Conservation (phyloP, 2,888 invertebrate species). For the Hyposoter didymator region DNA sequence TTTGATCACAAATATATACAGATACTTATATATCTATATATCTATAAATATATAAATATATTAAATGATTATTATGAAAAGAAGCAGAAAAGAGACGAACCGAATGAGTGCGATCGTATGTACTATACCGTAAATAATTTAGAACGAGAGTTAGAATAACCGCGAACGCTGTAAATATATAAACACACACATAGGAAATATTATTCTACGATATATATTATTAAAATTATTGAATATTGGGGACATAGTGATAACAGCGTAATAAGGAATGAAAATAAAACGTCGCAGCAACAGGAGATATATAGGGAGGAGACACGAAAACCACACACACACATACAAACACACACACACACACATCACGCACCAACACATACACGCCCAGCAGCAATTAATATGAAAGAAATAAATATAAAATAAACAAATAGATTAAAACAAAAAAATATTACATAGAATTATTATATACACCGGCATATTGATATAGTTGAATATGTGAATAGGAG, state of each 20-base stretch:
- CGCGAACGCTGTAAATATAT: slow-evolving; percentile 81
- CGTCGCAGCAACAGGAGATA: not conserved
- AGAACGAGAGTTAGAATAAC: slow-evolving; percentile 69
- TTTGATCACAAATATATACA: slow-evolving; percentile 67
- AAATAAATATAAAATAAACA: not conserved
- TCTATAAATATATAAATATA: slow-evolving; percentile 77
- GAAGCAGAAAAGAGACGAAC: slow-evolving; percentile 60
- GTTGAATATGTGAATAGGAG: slow-evolving; percentile 82
- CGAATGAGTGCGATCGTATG: slow-evolving; percentile 65
- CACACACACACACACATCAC: too few species aligned
- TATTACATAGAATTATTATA: slow-evolving; percentile 79
- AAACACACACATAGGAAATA: slow-evolving; percentile 79
- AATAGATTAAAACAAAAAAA: slow-evolving; percentile 60
- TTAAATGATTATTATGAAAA: slow-evolving; percentile 70
- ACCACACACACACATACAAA: not conserved
- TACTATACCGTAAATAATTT: slow-evolving; percentile 66
- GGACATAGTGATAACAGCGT: slow-evolving; percentile 74
- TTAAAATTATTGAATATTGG: slow-evolving; percentile 76
- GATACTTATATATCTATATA: slow-evolving; percentile 78
- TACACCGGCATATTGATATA: slow-evolving; percentile 82
- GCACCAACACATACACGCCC: not conserved
- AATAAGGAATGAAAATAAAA: slow-evolving; percentile 36
- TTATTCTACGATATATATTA: slow-evolving; percentile 74
- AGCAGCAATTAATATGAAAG: not conserved
- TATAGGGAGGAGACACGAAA: not conserved